A percentile compares a stretch with the other conserved stretches of the same genome.
These are phyloP conservation scores for Liasis olivaceus DNA, from an alignment of 2,797 vertebrate genomes.

Conservation along the genomic window DNA sequence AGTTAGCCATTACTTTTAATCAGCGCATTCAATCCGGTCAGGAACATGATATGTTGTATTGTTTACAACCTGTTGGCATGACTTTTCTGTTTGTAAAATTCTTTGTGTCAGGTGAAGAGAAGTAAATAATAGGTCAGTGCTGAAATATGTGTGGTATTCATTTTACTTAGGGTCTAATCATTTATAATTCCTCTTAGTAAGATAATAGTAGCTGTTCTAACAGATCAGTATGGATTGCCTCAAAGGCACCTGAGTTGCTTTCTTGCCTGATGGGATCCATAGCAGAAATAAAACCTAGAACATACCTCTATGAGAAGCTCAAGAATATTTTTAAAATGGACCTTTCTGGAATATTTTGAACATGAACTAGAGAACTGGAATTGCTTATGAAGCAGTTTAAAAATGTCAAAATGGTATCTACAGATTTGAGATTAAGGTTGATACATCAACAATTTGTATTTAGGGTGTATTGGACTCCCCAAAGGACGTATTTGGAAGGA, in stretches of 20 bases:
- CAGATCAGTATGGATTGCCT: not conserved
- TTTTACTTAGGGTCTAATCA: not conserved
- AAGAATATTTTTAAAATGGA: not conserved
- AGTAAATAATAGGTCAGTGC: not conserved
- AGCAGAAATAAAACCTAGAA: not conserved
- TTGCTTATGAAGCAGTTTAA: not conserved
- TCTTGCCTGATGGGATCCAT: not conserved
- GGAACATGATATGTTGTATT: not conserved
- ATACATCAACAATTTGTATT: not conserved
- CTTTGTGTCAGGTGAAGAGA: not conserved
- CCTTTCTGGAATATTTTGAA: not conserved
- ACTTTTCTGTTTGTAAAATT: not conserved
- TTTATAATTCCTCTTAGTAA: not conserved
- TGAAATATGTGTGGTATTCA: not conserved
- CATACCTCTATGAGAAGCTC: not conserved
- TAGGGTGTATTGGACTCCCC: not conserved
- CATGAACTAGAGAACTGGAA: not conserved
- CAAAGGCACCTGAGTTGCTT: not conserved
- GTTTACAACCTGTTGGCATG: not conserved
- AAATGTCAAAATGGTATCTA: not conserved
- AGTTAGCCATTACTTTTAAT: not conserved
- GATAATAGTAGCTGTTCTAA: not conserved
- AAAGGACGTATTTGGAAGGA: not conserved
- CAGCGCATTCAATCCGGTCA: not conserved
- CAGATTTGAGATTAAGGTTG: not conserved